Conservation (phyloP, 2,113 vertebrate genomes). For the Saguinus midas region DNA sequence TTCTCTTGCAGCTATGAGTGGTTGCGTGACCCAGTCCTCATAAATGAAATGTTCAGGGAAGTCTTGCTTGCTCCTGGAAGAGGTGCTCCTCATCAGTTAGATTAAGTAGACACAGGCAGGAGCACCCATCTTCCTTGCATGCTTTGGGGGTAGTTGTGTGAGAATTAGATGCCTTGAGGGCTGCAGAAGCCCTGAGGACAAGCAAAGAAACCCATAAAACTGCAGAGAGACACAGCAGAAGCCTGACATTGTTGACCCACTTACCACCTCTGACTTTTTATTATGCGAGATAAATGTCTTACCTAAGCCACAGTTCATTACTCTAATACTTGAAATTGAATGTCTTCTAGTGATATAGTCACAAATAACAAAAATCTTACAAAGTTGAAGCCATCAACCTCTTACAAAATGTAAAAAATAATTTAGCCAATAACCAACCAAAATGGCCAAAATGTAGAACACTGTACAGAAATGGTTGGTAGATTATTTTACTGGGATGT, state of each 20-base stretch:
- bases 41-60: not conserved
- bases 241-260: not conserved
- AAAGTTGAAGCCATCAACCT: not conserved
- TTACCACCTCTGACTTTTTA: not conserved
- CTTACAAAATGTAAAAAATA: constrained; percentile 32
- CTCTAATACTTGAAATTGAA: not conserved
- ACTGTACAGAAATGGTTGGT: not conserved
- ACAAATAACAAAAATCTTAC: constrained; percentile 8
- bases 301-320: not conserved
- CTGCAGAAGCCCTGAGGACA: not conserved
- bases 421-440: not conserved
- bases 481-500: not conserved
- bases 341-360: not conserved
- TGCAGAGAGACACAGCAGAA: not conserved
- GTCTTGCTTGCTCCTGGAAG: not conserved
- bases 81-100: not conserved
- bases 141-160: not conserved
- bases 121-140: not conserved
- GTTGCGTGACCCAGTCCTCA: not conserved
- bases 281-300: not conserved
- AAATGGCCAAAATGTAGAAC: not conserved
- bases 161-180: not conserved
- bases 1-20: not conserved
- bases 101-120: not conserved
- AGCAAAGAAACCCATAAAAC: not conserved